phyloP scores from a whole-genome alignment of 2,113 vertebrate species.

The Edolisoma coerulescens region DNA sequence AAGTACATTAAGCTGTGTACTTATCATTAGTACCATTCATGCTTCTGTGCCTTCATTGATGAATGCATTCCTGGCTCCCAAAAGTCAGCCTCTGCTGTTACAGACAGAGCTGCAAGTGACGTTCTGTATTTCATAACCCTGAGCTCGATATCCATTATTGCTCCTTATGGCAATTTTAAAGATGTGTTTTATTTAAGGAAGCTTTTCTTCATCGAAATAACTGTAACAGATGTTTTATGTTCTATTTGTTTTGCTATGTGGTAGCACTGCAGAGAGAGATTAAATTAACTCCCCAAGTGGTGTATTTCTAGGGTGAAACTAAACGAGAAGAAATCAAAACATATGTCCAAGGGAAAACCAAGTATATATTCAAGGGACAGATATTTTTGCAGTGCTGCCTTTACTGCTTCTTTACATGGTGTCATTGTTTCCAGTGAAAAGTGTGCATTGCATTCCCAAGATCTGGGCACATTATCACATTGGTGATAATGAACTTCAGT shows the following conservation, averaged over 20 bases:
- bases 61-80: background rate
- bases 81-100: background rate
- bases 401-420: background rate
- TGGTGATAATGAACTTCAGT: background rate
- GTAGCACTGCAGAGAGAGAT: conserved; percentile 11
- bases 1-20: background rate
- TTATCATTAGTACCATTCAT: background rate
- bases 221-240: conserved; percentile 40
- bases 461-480: background rate
- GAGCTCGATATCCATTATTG: background rate
- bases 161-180: conserved; percentile 39
- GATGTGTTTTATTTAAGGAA: conserved; percentile 50
- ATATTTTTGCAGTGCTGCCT: background rate
- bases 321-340: background rate
- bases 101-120: background rate
- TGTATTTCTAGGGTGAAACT: background rate
- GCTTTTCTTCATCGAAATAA: conserved; percentile 5
- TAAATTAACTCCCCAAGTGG: background rate
- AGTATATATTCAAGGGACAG: background rate
- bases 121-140: background rate
- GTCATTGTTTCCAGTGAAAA: background rate
- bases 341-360: background rate
- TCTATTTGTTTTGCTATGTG: conserved; percentile 26
- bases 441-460: background rate
- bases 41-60: background rate